Conservation (phyloP, 2,113 vertebrate genomes). For the Urocynchramus pylzowi region DNA sequence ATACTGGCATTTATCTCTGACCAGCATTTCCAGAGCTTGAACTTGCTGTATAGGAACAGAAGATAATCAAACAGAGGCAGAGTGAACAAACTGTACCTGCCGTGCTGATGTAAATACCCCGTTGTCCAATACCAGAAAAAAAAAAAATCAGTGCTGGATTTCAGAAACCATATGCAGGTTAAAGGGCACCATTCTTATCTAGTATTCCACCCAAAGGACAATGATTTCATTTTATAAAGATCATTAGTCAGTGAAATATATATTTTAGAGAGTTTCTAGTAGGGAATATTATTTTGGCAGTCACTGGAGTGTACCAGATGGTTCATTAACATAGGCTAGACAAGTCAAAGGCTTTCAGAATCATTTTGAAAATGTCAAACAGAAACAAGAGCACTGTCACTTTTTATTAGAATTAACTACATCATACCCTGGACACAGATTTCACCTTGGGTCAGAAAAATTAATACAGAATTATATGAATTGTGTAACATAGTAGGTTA, state of each 20-base stretch:
- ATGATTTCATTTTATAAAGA: slow-evolving; percentile 83
- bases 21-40: neutral
- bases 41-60: neutral
- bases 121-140: neutral
- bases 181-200: slow-evolving; percentile 72
- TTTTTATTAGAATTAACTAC: slow-evolving; percentile 87
- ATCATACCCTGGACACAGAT: slow-evolving; percentile 77
- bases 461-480: slow-evolving; percentile 92
- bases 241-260: slow-evolving; percentile 89
- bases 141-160: neutral
- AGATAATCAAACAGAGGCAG: neutral
- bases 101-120: neutral
- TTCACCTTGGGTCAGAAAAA: slow-evolving; percentile 94
- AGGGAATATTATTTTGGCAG: slow-evolving; percentile 71
- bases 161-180: slow-evolving; percentile 73
- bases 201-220: slow-evolving; percentile 79
- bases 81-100: neutral
- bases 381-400: slow-evolving; percentile 86
- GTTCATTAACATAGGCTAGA: slow-evolving; percentile 83
- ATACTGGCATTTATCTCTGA: neutral
- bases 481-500: slow-evolving; percentile 77
- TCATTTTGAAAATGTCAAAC: slow-evolving; percentile 83
- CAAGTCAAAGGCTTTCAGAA: slow-evolving; percentile 81
- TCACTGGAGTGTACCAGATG: slow-evolving; percentile 85
- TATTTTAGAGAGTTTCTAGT: slow-evolving; percentile 76